Evolutionary conservation across 2,888 invertebrate species (phyloP), one percentile per base, ranked within the genome.

Genomic region (Proisotoma minuta): DNA sequence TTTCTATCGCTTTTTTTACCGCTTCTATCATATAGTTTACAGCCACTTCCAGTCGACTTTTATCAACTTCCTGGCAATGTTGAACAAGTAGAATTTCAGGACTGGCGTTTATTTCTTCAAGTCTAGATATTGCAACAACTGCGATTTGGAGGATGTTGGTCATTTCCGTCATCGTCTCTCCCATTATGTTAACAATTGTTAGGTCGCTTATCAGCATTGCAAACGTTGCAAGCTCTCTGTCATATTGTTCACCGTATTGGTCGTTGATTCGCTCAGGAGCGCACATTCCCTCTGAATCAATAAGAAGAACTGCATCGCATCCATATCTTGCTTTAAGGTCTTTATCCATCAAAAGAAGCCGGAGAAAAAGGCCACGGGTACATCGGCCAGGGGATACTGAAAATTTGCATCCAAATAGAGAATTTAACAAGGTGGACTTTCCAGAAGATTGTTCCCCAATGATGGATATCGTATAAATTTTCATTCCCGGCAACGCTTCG

Each of bases 391-490:
- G 26, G n/a, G 59, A 60, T 2, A 60, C 60, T 2, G 52, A 28
- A 29, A 65, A 63, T 39, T 60, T 56, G 29, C 59, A 63, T n/a
- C 57, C 65, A 28, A 65, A 65, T 10, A 65, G 40, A 20, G 62
- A 57, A 47, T 65, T 65, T n/a, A 65, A 43, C 10, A 65, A 43
- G 10, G 65, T 65, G 4, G 65, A 65, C 20, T 65, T 65, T 0
- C 60, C 59, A 15, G 59, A 54, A 12, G 59, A 59, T 40, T 65
- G 65, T 4, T 57, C 49, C 12, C 63, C 59, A 3, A 65, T 18
- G 8, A 58, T 57, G 47, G 51, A 51, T 0, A 62, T n/a, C 12
- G 59, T 58, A 34, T 58, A 62, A 2, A 62, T 24, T 23, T 59
- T 62, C 1, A 62, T 24, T 28, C 59, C 59, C 1, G 61, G 57